These are phyloP conservation scores for Cinclus cinclus DNA, from an alignment of 2,113 vertebrate species.

Conservation along the genomic window DNA sequence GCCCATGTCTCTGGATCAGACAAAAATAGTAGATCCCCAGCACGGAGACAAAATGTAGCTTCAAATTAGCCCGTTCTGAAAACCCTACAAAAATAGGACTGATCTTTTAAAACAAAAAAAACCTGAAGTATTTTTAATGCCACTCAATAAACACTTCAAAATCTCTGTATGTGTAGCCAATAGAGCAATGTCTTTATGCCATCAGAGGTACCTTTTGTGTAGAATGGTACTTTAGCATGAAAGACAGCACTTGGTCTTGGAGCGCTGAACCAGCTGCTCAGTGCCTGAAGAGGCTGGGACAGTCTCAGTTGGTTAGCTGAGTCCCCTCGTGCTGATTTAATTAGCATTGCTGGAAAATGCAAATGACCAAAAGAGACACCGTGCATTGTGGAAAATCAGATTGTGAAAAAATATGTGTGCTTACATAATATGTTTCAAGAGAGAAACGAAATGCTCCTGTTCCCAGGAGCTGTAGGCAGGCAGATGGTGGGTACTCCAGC, in stretches of 20 bases:
- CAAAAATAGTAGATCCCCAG: background rate
- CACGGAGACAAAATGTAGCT: background rate
- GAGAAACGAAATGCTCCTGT: background rate
- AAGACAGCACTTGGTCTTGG: conserved; percentile 5
- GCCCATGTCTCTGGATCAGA: background rate
- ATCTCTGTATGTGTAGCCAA: background rate
- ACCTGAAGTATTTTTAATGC: background rate
- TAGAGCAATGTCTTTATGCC: background rate
- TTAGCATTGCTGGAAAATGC: conserved; percentile 44
- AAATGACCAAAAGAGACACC: conserved; percentile 36
- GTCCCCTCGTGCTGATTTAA: conserved; percentile 39
- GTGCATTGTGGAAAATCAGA: conserved; percentile 12
- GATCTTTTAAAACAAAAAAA: background rate
- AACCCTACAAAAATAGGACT: background rate
- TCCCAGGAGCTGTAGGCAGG: background rate
- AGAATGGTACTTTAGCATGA: background rate
- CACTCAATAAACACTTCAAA: background rate
- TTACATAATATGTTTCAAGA: conserved; percentile 35
- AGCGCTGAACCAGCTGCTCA: conserved; percentile 9
- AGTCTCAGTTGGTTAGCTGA: conserved; percentile 10
- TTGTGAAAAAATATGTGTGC: conserved; percentile 20
- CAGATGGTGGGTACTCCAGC: conserved; percentile 45
- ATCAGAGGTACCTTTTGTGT: background rate
- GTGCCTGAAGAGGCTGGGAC: background rate
- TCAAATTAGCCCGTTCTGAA: background rate